Evolutionary conservation across 2,113 vertebrate species (phyloP).

Genomic region (Crypturellus undulatus): DNA sequence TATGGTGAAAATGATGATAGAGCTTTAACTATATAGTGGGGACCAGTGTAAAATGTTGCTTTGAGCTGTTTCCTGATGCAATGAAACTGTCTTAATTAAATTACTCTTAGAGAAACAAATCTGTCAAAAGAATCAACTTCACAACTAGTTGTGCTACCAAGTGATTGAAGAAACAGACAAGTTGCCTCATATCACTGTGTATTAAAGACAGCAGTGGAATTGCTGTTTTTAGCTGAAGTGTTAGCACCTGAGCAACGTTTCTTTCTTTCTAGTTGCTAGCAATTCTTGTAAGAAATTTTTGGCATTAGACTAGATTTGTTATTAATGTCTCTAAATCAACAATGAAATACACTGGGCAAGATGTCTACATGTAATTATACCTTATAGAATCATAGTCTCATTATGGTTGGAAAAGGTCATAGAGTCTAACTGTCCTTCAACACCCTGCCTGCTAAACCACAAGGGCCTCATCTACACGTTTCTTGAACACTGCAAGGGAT

Average conservation of each 20-base stretch:
- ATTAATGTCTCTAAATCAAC: neutral
- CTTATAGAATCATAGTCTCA: no score
- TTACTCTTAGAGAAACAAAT: neutral
- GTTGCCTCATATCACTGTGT: fast-evolving
- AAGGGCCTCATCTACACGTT: no score
- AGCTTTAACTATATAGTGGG: neutral
- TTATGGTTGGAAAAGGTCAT: no score
- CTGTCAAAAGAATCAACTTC: neutral
- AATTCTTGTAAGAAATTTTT: neutral
- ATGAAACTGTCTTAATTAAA: neutral
- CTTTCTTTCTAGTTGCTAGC: neutral
- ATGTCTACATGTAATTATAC: neutral
- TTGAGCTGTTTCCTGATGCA: neutral
- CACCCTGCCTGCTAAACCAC: no score
- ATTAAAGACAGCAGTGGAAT: neutral
- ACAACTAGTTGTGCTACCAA: neutral
- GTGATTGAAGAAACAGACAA: neutral
- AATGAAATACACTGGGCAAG: neutral
- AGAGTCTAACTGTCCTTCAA: no score
- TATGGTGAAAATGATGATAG: neutral
- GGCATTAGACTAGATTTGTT: neutral
- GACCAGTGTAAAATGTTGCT: neutral
- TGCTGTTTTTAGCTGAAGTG: neutral
- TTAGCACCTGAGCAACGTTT: neutral
- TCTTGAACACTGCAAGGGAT: no score